A percentile compares a stretch with the other conserved stretches of the same genome.
These are phyloP conservation scores for Chymomyza amoena DNA, from an alignment of 2,888 invertebrate genomes.

Conservation along the genomic window DNA sequence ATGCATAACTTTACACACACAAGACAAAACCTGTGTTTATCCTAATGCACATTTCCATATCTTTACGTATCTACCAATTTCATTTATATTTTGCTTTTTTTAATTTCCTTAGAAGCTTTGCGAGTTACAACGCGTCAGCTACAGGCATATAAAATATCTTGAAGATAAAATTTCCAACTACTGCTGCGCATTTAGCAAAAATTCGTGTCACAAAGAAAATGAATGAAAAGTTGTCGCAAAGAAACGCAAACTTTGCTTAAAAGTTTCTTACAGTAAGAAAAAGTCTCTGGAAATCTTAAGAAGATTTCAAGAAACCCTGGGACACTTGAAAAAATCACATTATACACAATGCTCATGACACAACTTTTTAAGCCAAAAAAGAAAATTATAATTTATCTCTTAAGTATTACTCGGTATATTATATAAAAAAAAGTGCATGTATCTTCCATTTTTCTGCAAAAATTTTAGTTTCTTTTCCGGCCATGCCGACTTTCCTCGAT, in stretches of 20 bases:
- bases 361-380: background rate
- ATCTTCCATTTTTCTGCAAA: no score
- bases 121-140: slow-evolving; percentile 31
- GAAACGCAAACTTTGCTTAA: background rate
- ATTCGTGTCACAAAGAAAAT: background rate
- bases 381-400: no score
- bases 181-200: background rate
- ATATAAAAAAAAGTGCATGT: no score
- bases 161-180: background rate
- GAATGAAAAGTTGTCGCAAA: background rate
- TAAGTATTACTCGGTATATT: no score
- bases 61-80: background rate
- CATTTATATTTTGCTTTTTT: slow-evolving; percentile 41
- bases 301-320: background rate
- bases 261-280: background rate
- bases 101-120: slow-evolving; percentile 63
- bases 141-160: background rate
- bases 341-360: background rate
- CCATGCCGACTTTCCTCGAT: no score
- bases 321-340: no score
- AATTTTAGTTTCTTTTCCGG: no score
- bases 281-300: background rate
- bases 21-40: slow-evolving; percentile 11
- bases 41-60: background rate
- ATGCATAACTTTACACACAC: slow-evolving; percentile 21